These are phyloP conservation scores for Pheosia tremula DNA, from an alignment of 2,888 invertebrate genomes.

Conservation along the genomic window DNA sequence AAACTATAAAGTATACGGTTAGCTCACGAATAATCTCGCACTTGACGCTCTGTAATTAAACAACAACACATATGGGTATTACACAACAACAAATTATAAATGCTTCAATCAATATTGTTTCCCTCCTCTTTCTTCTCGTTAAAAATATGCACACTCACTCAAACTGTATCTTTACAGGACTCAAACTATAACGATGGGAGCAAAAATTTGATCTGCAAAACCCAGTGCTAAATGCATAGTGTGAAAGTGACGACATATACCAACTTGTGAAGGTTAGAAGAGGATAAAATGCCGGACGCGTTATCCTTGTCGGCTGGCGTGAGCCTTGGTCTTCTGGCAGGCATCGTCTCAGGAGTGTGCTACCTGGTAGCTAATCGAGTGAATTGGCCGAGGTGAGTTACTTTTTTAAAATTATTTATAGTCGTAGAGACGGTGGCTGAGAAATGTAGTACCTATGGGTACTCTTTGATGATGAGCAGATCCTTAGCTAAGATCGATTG, in stretches of 20 bases:
- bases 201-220: constrained; percentile 5
- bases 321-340: constrained; percentile 87
- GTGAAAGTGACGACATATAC: constrained; percentile 20
- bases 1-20: no score
- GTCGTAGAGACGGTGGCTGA: no score
- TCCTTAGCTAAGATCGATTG: no score
- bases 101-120: no score
- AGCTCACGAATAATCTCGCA: no score
- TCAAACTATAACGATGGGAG: constrained; percentile 3
- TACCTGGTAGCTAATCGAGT: constrained; percentile 85
- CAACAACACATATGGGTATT: neutral
- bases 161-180: neutral
- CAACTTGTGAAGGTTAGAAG: constrained; percentile 14
- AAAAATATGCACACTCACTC: constrained; percentile 4
- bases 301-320: constrained; percentile 85
- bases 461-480: no score
- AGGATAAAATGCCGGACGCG: constrained; percentile 79
- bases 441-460: no score
- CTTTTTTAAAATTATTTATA: neutral
- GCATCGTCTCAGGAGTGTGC: constrained; percentile 88
- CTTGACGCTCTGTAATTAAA: no score
- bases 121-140: neutral
- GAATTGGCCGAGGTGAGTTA: constrained; percentile 81
- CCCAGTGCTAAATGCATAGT: constrained; percentile 14
- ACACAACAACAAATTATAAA: no score